Evolutionary conservation across 2,888 invertebrate genomes (phyloP).

Genomic region (Drosophila pegasa): DNA sequence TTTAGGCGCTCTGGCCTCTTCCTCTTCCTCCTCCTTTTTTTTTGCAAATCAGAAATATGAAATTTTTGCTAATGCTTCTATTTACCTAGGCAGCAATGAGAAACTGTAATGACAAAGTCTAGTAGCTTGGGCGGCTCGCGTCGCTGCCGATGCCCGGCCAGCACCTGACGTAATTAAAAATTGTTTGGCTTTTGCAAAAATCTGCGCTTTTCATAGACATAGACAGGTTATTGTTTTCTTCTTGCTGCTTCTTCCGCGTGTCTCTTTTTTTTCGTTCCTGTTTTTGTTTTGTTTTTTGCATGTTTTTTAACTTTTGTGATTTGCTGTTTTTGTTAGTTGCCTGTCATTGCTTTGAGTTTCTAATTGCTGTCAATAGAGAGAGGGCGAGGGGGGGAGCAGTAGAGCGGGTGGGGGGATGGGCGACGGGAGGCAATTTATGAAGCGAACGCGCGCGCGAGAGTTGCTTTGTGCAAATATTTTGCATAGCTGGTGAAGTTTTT

Average conservation of each 20-base stretch:
- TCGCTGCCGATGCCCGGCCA: constrained; percentile 6
- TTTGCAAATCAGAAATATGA: background rate
- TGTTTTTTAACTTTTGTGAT: constrained; percentile 48
- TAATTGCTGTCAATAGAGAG: constrained; percentile 76
- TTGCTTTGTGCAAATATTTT: constrained; percentile 76
- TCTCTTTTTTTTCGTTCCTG: background rate
- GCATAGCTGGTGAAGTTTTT: constrained; percentile 76
- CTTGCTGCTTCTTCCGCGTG: constrained; percentile 1
- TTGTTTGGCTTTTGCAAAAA: constrained; percentile 67
- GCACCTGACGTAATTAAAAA: constrained; percentile 72
- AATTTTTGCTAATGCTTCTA: background rate
- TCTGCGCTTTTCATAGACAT: constrained; percentile 46
- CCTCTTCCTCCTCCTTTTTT: no score
- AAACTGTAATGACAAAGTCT: constrained; percentile 13
- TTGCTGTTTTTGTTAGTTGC: constrained; percentile 60
- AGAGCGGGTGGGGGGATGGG: background rate
- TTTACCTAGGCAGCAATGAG: background rate
- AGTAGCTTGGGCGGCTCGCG: constrained; percentile 2
- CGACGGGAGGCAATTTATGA: constrained; percentile 54
- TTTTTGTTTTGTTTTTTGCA: constrained; percentile 18
- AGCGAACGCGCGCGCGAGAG: constrained; percentile 38
- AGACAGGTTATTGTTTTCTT: constrained; percentile 39
- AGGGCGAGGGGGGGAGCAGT: background rate
- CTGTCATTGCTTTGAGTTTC: constrained; percentile 77
- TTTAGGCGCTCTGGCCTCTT: background rate